Evolutionary conservation across 2,113 vertebrate genomes (phyloP), one percentile per base, ranked within the genome.

Genomic region (Nanger granti): DNA sequence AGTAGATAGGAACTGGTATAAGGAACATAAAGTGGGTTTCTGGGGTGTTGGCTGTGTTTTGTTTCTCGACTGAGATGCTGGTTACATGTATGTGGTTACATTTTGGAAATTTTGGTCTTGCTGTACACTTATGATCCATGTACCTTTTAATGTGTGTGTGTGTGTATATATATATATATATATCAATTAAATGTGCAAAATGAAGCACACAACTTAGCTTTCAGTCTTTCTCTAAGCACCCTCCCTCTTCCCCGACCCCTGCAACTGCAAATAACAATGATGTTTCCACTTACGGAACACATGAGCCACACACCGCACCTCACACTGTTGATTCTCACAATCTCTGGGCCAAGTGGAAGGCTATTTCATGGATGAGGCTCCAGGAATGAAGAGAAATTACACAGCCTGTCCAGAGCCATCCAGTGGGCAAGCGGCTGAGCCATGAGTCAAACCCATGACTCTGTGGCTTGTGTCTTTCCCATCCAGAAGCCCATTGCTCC

Each of bases 251-350:
- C 49, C 64, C 83, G 7, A 66, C 15, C 44, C 84, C 59, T 41
- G 69, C n/a, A 76, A 49, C 59, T 41, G 69, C n/a, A 76, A 49
- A 24, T 5, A 17, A 49, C 9, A 57, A 31, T 0, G 8, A 41
- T 10, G 60, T n/a, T 24, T 69, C 37, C 18, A 9, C 7, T 18
- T 28, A 24, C 0, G 12, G 79, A 86, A 17, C 54, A 31, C 79
- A 7, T 44, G 34, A 87, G 59, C 28, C 44, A 69, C 31, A n/a
- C 22, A 12, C 41, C 10, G 14, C 62, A 22, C 28, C 20, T 26
- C 20, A 28, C 8, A 3, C 44, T 18, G 89, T 31, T 29, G 24
- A 22, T n/a, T 37, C 49, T 83, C 31, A 28, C 0, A 0, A 5
- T 34, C 89, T 92, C 83, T 29, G 13, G n/a, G 54, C 5, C 2